Percentiles rank a stretch among this genome's conserved stretches.
These are phyloP conservation scores for Nibea albiflora DNA, from an alignment of 2,113 vertebrate species.

Conservation along the genomic window DNA sequence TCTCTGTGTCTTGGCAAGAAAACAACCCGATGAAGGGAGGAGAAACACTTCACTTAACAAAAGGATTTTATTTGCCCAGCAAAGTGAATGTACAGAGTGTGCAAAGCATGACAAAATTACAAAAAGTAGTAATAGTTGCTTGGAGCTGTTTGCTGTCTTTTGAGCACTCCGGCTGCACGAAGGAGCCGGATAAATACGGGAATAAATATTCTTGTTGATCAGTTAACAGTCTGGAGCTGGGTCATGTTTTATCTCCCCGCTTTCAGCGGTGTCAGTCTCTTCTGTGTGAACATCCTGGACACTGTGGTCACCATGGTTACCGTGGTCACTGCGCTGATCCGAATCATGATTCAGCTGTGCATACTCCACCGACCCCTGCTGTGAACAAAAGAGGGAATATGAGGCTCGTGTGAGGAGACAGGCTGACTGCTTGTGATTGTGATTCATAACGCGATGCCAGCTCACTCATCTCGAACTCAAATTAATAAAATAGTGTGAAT, in stretches of 20 bases:
- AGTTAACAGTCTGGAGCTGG: constrained; percentile 5
- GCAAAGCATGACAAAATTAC: constrained; percentile 11
- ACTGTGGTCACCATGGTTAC: constrained; percentile 37
- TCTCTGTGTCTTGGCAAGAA: constrained; percentile 10
- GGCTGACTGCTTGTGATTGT: background rate
- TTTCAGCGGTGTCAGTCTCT: background rate
- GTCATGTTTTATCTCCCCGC: constrained; percentile 15
- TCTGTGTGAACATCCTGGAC: constrained; percentile 7
- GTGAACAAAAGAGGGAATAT: constrained; percentile 2
- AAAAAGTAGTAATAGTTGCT: constrained; percentile 14
- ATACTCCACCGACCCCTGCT: constrained; percentile 77
- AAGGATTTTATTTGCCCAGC: constrained; percentile 60
- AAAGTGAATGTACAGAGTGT: constrained; percentile 18
- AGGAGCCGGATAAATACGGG: constrained; percentile 44
- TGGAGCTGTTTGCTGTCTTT: background rate
- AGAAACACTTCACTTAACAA: constrained; percentile 19
- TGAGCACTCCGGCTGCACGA: constrained; percentile 23
- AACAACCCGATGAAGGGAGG: background rate
- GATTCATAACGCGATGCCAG: background rate
- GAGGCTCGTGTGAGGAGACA: background rate
- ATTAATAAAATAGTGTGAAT: background rate
- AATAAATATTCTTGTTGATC: constrained; percentile 50
- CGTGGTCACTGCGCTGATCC: constrained; percentile 17
- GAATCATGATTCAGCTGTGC: constrained; percentile 76
- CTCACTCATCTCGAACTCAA: background rate